Base-by-base conservation (phyloP, 2,113 vertebrate species). In the Megaceryle torquata region DNA sequence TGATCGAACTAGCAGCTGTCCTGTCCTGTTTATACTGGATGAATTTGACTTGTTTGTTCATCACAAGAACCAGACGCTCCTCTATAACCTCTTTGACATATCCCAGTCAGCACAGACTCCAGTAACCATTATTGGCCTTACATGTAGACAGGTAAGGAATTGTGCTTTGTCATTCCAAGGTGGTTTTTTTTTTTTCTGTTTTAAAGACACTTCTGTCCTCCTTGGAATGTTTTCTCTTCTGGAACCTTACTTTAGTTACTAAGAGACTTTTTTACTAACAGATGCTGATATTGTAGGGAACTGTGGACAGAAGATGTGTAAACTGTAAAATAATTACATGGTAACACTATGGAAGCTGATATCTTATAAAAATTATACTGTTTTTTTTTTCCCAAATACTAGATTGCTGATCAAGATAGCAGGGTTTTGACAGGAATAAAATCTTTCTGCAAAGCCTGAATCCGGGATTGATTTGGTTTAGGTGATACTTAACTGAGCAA, bases 21-120 rank as follows among this genome's bases (percentile, higher is more conserved):
- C 99, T 0, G 97, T 99, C 88, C 71, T 99, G 72, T 99, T 99
- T 90, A 61, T 99, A 18, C 97, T 99, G 97, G 99, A 99, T 89
- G 99, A 99, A 93, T 99, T 99, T 71, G 99, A 99, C 97, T 97
- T 99, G 77, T 99, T 99, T 92, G 98, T 99, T 44, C 98, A 99
- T 96, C 99, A 99, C 95, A 99, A 99, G 98, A 99, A 99, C 60
- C 99, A 99, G 96, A 99, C 99, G 0, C 98, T 99, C 63, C 99
- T 99, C 35, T 99, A 99, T 95, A 99, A 99, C 96, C 99, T 99
- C 74, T 98, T 99, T 5, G 99, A 99, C 25, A 97, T 99, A 57
- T 99, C 99, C 57, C 99, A 99, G 97, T 99, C 99, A 3, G 99
- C 99, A 16, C 99, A 99, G 98, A 98, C 99, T 20, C 99, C 99